Base-by-base conservation (phyloP, 2,888 invertebrate species). In the Diaphora mendica region DNA sequence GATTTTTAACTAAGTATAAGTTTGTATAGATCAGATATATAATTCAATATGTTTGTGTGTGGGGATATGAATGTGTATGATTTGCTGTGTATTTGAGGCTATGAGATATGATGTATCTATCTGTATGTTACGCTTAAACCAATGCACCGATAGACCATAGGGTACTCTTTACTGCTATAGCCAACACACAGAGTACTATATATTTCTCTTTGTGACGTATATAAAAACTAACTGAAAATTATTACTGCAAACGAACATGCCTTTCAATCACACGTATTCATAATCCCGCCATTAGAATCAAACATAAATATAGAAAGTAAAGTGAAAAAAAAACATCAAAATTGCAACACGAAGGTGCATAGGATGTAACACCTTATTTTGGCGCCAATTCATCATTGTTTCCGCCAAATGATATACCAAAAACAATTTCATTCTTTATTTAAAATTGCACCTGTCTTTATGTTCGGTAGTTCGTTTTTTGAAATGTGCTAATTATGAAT, bases 281-380 rank as follows among this genome's bases (percentile, higher is more conserved):
- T 26, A 15, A 42, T 67, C 39, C 39, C 23, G 15, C 65, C 48
- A 72, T 76, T 72, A 79, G 65, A 73, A 73, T 70, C 71, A 70
- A 33, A 73, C 69, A 77, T 68, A 78, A n/a, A 74, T 73, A 64
- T 64, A 33, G 72, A 71, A 79, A 76, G 76, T 59, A 68, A 75
- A 74, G 74, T 74, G 68, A 69, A 30, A 70, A 75, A 73, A 68
- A 64, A 74, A 55, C 65, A 51, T 69, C 3, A 73, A 51, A 11
- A 78, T 82, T 77, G 74, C n/a, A 73, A 74, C 78, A 81, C 79
- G 77, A 44, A 80, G 67, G 66, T 78, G 71, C 67, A 71, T 77
- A 77, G 76, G 76, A 79, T 77, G 73, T 81, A 86, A 82, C 84
- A 85, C 85, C 81, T 87, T 79, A 81, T 86, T 86, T 85, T 73